These are phyloP conservation scores for Rhysida immarginata DNA, from an alignment of 1,140 invertebrate species.

Conservation along the genomic window DNA sequence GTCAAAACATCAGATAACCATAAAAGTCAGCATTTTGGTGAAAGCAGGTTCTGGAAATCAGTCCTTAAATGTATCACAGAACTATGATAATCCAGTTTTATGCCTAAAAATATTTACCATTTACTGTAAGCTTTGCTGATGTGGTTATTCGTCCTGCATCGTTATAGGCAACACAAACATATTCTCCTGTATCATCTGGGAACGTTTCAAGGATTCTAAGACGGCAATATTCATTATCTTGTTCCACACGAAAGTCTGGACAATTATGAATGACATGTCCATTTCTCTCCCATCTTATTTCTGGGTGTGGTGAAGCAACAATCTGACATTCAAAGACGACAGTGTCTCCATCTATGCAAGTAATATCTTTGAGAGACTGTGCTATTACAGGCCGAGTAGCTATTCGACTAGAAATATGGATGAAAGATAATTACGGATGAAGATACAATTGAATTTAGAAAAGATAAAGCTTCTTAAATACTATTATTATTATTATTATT, in stretches of 20 bases:
- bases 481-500: no score
- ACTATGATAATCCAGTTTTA: no score
- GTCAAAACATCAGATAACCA: no score
- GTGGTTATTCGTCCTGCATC: conserved; percentile 58
- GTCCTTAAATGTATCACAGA: no score
- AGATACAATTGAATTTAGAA: neutral
- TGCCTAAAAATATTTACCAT: conserved; percentile 56
- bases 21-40: no score
- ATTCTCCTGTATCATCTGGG: conserved; percentile 78
- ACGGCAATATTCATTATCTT: conserved; percentile 47
- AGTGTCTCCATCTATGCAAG: conserved; percentile 63
- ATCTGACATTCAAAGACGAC: conserved; percentile 59
- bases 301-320: conserved; percentile 39
- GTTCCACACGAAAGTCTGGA: conserved; percentile 46
- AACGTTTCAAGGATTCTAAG: conserved; percentile 57
- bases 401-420: conserved; percentile 41
- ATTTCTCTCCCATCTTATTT: conserved; percentile 62
- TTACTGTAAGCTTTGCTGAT: conserved; percentile 60
- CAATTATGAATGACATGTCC: conserved; percentile 43
- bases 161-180: conserved; percentile 66
- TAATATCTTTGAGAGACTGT: conserved; percentile 50
- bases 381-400: conserved; percentile 54
- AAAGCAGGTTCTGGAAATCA: no score
- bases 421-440: neutral
- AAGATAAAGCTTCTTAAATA: no score